Percentiles rank a stretch among this genome's conserved stretches.
Conservation (phyloP, 2,888 invertebrate species). For the Lutraria lutraria region DNA sequence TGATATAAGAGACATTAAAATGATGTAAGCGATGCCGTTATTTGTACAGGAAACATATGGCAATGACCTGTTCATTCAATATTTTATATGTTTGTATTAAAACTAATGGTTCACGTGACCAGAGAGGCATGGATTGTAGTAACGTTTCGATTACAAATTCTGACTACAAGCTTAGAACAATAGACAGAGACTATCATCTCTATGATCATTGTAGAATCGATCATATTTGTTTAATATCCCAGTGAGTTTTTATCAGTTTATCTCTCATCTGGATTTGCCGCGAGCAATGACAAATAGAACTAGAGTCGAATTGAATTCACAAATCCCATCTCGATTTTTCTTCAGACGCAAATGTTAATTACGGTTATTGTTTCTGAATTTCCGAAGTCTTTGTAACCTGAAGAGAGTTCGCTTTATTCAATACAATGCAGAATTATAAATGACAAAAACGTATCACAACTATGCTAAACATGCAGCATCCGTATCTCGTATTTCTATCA, state of each 20-base stretch:
- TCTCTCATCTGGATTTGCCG: not conserved
- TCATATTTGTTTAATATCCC: not conserved
- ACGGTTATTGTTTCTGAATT: not conserved
- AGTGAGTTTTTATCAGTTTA: not conserved
- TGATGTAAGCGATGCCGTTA: conserved; percentile 17
- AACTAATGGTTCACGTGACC: not conserved
- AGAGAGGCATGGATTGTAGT: not conserved
- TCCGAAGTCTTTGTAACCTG: not conserved
- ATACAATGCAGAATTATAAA: not conserved
- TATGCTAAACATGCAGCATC: not conserved
- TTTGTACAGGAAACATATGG: not conserved
- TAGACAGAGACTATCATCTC: not conserved
- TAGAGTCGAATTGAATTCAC: not conserved
- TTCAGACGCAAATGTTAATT: not conserved
- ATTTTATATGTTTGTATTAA: not conserved
- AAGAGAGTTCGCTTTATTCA: not conserved
- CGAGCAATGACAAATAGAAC: not conserved
- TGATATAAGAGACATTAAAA: not conserved
- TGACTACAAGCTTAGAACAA: not conserved
- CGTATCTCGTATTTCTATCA: not conserved
- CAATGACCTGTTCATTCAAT: not conserved
- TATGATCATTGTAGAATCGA: not conserved
- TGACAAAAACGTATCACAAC: not conserved
- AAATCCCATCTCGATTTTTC: not conserved
- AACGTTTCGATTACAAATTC: not conserved